A percentile compares a stretch with the other conserved stretches of the same genome.
Conservation (phyloP, 2,888 invertebrate species). For the Amblyjoppa proteus region DNA sequence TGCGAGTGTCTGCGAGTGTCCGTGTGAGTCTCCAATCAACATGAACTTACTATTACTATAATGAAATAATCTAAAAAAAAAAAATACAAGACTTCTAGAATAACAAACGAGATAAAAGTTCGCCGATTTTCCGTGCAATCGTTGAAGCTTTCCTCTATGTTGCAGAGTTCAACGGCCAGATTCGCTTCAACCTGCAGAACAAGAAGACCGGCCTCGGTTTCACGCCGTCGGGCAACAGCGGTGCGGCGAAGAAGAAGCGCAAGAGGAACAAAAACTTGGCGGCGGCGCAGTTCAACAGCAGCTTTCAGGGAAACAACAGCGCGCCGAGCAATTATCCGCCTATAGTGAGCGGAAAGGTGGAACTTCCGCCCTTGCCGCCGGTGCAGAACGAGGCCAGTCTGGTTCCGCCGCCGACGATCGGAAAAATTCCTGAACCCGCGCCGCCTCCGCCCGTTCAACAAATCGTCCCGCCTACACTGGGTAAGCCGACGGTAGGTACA, state of each 20-base stretch:
- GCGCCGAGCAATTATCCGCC: constrained; percentile 72
- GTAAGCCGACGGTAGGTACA: constrained; percentile 76
- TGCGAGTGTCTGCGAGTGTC: no score
- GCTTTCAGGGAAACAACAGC: constrained; percentile 81
- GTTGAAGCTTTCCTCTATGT: constrained; percentile 37
- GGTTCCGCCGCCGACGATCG: constrained; percentile 84
- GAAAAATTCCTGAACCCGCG: constrained; percentile 65
- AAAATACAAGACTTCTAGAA: no score
- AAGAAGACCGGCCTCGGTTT: constrained; percentile 83
- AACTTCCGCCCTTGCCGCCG: constrained; percentile 86
- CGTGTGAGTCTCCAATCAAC: no score
- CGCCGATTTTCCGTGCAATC: background rate
- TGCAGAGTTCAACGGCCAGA: constrained; percentile 81
- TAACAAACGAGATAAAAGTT: background rate
- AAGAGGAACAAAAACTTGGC: constrained; percentile 89
- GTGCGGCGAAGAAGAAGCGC: constrained; percentile 90
- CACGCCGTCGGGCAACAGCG: constrained; percentile 83
- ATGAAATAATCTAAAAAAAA: no score
- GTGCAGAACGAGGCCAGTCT: constrained; percentile 83
- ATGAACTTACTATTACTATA: no score
- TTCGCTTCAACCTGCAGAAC: constrained; percentile 83
- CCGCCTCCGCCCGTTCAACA: constrained; percentile 62
- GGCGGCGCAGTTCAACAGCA: constrained; percentile 84
- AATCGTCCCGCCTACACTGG: constrained; percentile 72
- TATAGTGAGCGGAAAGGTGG: constrained; percentile 78